Base-by-base conservation (phyloP, 2,888 invertebrate species). In the Ernsta delagoae region DNA sequence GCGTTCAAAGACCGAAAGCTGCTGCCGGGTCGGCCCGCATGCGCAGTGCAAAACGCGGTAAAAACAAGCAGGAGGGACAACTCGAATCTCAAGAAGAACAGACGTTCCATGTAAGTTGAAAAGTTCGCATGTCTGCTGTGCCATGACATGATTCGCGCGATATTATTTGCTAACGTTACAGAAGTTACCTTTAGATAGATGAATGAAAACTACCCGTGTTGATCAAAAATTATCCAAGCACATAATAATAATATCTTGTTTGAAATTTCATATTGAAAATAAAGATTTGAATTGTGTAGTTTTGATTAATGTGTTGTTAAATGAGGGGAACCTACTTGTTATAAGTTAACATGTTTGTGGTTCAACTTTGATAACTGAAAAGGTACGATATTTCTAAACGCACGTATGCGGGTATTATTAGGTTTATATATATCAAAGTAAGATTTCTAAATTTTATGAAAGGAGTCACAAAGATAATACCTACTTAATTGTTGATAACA, bases 21-120 rank as follows among this genome's bases (percentile, higher is more conserved):
- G 85, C 78, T 11, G 77, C 79, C 66, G 73, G 80, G 50, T 75
- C 79, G 59, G 75, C 80, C 77, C 90, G 92, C 92, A 78, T 85
- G 92, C 92, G 92, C 81, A 77, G 76, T 57, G 83, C 79, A 36
- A 87, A 88, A 79, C 87, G 87, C 80, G 86, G 83, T 75, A 87
- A 89, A 81, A 72, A 73, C 43, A 78, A 79, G 74, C 81, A 82
- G 72, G 76, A 80, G 54, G 70, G 65, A 39, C 66, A 69, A 16
- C 59, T 62, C 11, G 64, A 62, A 59, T 34, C 59, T 63, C 63
- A 70, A 63, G 74, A 73, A 54, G 74, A 73, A 59, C 89, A 92
- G 83, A 86, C 85, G 78, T 92, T 87, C 82, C 72, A 82, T 83
- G 92, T 92, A 82, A 90, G 92, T 84, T 78, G 78, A 75, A 75